These are phyloP conservation scores for Pachypsylla venusta DNA, from an alignment of 1,140 invertebrate species.

Conservation along the genomic window DNA sequence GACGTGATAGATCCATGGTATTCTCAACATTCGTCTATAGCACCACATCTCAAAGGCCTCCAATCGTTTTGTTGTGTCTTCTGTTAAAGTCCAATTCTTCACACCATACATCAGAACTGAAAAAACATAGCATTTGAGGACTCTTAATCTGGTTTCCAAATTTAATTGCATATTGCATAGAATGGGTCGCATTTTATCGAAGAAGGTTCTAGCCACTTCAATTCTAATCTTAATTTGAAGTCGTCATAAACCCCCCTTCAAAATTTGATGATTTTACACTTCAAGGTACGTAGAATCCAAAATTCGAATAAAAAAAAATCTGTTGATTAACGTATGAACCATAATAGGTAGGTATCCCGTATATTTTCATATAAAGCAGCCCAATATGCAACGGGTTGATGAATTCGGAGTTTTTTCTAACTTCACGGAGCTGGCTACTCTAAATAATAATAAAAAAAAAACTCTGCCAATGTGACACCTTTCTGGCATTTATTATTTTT, in stretches of 20 bases:
- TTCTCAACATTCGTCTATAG: constrained; percentile 5
- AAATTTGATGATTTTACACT: too few species aligned
- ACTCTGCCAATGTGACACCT: too few species aligned
- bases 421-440: too few species aligned
- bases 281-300: too few species aligned
- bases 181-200: not conserved
- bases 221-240: constrained; percentile 1
- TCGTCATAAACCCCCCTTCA: not conserved
- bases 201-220: not conserved
- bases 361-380: too few species aligned
- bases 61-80: constrained; percentile 8
- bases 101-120: constrained; percentile 14
- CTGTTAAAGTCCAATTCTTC: constrained; percentile 11
- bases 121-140: constrained; percentile 13
- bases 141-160: constrained; percentile 11
- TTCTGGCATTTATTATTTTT: too few species aligned
- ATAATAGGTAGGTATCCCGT: too few species aligned
- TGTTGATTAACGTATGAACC: too few species aligned
- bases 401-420: too few species aligned
- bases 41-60: constrained; percentile 12
- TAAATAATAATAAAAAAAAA: too few species aligned
- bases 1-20: not conserved
- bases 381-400: too few species aligned
- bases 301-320: too few species aligned
- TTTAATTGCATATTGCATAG: not conserved